A percentile compares a stretch with the other conserved stretches of the same genome.
These are phyloP conservation scores for Dryocosmus kuriphilus DNA, from an alignment of 2,888 invertebrate species.

Conservation along the genomic window DNA sequence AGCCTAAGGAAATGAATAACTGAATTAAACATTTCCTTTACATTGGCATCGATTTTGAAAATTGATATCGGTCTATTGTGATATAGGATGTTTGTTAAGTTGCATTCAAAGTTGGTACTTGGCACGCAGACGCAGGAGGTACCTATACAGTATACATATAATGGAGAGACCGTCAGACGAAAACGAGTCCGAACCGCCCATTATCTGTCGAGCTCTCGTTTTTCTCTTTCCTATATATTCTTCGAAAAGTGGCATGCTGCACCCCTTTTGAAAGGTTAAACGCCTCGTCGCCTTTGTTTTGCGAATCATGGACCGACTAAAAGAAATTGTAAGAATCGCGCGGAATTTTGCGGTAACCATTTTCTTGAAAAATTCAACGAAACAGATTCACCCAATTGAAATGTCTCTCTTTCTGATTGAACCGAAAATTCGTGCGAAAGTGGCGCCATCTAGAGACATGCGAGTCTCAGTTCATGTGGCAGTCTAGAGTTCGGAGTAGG, in stretches of 20 bases:
- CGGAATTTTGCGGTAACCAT: conserved; percentile 16
- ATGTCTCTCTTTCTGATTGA: not conserved
- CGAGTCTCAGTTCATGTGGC: too few relatives aligned
- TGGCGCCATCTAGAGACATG: too few relatives aligned
- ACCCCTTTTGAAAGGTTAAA: conserved; percentile 39
- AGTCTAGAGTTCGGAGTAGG: too few relatives aligned
- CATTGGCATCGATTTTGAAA: not conserved
- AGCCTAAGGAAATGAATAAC: not conserved
- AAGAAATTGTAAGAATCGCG: conserved; percentile 9
- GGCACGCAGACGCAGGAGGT: conserved; percentile 4
- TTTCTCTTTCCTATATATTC: conserved; percentile 39
- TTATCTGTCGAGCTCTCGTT: conserved; percentile 31
- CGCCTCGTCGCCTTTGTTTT: conserved; percentile 23
- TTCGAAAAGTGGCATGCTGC: conserved; percentile 41
- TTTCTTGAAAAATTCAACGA: conserved; percentile 24
- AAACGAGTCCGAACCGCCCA: conserved; percentile 22
- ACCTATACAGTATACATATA: not conserved
- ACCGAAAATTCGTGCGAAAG: too few relatives aligned
- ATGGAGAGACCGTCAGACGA: conserved; percentile 39
- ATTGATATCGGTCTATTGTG: conserved; percentile 1
- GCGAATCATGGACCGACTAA: not conserved
- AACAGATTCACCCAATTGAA: conserved; percentile 4
- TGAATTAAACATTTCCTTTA: conserved; percentile 1
- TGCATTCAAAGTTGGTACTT: not conserved
- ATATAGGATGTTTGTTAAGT: conserved; percentile 7